A percentile compares a stretch with the other conserved stretches of the same genome.
Evolutionary conservation across 92 coral and sea anemone genomes (phyloP).

Genomic region (Isaurus tuberculatus): DNA sequence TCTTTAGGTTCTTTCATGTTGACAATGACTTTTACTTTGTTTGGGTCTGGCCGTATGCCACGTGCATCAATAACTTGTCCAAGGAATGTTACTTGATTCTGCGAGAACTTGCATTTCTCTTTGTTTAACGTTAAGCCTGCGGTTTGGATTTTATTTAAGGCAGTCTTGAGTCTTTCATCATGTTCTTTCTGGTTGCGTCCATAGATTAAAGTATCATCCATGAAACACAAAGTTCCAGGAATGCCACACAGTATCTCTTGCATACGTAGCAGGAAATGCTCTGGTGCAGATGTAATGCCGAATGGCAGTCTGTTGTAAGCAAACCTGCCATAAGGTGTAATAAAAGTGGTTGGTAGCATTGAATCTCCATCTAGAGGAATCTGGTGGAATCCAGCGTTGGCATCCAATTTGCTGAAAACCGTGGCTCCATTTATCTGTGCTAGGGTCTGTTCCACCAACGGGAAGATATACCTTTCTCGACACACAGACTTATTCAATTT

Average conservation of each 20-base stretch:
- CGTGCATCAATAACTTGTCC: background rate
- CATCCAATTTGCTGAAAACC: too few relatives aligned
- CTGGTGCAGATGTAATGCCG: background rate
- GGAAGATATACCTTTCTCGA: too few relatives aligned
- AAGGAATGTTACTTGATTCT: background rate
- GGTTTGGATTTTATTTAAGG: background rate
- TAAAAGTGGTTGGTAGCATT: too few relatives aligned
- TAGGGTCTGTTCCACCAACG: too few relatives aligned
- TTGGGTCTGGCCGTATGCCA: background rate
- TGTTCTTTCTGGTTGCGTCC: constrained; percentile 17
- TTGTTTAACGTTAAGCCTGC: background rate
- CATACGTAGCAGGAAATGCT: constrained; percentile 9
- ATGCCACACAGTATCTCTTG: background rate
- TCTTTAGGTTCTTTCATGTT: background rate
- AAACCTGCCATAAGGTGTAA: too few relatives aligned
- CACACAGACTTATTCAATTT: too few relatives aligned
- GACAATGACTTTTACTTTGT: background rate
- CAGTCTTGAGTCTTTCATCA: background rate
- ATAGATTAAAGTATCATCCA: constrained; percentile 22
- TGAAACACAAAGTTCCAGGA: constrained; percentile 7
- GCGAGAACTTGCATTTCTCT: background rate
- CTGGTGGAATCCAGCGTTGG: too few relatives aligned
- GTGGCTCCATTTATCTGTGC: too few relatives aligned
- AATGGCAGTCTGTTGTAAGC: too few relatives aligned
- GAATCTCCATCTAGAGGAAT: too few relatives aligned